These are phyloP conservation scores for Leptinotarsa haldemani DNA, from an alignment of 2,888 invertebrate species.

Conservation along the genomic window DNA sequence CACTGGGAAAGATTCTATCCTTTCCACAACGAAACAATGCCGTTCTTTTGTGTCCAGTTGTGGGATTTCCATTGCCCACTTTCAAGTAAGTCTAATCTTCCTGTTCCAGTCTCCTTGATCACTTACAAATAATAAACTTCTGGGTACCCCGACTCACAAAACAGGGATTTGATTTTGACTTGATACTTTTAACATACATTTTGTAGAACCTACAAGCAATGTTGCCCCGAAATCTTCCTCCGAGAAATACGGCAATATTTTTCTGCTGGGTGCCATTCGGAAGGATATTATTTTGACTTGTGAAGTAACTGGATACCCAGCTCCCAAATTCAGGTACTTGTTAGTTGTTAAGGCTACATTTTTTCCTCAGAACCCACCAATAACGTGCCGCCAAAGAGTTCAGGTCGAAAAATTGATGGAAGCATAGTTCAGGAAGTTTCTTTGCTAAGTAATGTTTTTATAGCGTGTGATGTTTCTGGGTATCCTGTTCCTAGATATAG, in stretches of 20 bases:
- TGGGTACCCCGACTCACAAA: constrained; percentile 9
- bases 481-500: constrained; percentile 79
- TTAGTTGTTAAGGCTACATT: background rate
- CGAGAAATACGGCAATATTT: constrained; percentile 67
- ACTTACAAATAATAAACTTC: background rate
- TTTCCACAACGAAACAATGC: constrained; percentile 69
- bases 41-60: constrained; percentile 76
- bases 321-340: constrained; percentile 64
- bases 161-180: constrained; percentile 15
- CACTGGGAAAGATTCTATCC: constrained; percentile 73
- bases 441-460: constrained; percentile 64
- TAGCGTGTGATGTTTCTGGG: constrained; percentile 78
- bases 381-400: constrained; percentile 72
- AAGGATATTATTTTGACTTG: constrained; percentile 71
- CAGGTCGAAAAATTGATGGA: constrained; percentile 66
- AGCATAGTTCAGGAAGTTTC: constrained; percentile 67
- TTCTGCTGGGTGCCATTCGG: constrained; percentile 60
- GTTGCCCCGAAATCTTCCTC: constrained; percentile 69
- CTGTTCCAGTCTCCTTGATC: background rate
- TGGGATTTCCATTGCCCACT: constrained; percentile 76
- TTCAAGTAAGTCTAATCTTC: constrained; percentile 74
- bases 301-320: constrained; percentile 77
- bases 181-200: constrained; percentile 3
- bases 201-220: constrained; percentile 73
- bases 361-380: constrained; percentile 74